Base-by-base conservation (phyloP, 1,140 invertebrate species). In the Batillaria attramentaria region DNA sequence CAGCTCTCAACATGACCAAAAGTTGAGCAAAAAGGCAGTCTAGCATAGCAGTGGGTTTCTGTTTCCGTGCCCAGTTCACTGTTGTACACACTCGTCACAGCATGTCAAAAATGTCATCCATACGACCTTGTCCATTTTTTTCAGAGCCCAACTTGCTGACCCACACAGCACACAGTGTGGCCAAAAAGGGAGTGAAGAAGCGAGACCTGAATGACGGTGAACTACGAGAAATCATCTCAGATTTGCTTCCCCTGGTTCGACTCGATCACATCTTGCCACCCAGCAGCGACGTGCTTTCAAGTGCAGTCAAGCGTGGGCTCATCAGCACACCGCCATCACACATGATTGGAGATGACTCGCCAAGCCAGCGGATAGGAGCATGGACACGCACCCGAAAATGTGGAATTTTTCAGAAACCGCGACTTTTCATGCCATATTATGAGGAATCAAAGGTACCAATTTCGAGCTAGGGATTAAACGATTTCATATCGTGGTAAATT, bases 361-460 rank as follows among this genome's bases (percentile, higher is more conserved):
- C 65, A 2, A 74, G 83, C 10, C 79, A 94, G 88, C 91, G 94
- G 35, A 93, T 85, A 0, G 93, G 83, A 28, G 95, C 96, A 39
- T 98, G 96, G 97, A 95, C 96, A 83, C 93, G 95, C 60, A 94
- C 95, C 68, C 93, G 94, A 20, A 95, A 95, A 86, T 95, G 95
- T 87, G 95, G 96, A 62, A 91, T 96, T 39, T 97, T 95, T 91
- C 94, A 96, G 0, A 94, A 95, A 83, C 96, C 97, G 65, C 92
- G 97, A 35, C 93, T 97, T 42, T 99, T 98, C 90, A 95, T 96
- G 93, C 97, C 97, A 24, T 98, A 98, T 90, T 96, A 97, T 84
- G 97, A 98, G 88, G 97, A 98, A 92, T 94, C 96, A 1, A 97
- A 97, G 93, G 95, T n/a, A n/a, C n/a, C n/a, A n/a, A n/a, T n/a